A percentile compares a stretch with the other conserved stretches of the same genome.
phyloP scores from a whole-genome alignment of 2,797 vertebrate genomes.

The Novumbra hubbsi region DNA sequence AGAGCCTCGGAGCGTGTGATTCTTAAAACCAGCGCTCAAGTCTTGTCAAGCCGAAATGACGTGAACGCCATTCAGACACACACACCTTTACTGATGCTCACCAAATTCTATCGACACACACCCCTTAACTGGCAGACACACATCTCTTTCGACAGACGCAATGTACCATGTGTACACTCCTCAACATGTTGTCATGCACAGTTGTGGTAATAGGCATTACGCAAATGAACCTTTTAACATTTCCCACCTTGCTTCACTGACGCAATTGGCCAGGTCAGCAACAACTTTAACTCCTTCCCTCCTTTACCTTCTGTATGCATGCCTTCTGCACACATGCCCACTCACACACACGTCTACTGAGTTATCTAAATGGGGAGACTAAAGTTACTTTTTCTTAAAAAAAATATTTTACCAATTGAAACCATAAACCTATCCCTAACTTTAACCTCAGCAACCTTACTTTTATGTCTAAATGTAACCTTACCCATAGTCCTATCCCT shows the following conservation, averaged over 20 bases:
- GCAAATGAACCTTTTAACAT: constrained; percentile 17
- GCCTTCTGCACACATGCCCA: neutral
- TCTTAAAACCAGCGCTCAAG: constrained; percentile 71
- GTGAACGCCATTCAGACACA: constrained; percentile 47
- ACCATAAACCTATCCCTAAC: too few relatives aligned
- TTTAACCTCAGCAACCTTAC: too few relatives aligned
- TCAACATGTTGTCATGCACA: constrained; percentile 25
- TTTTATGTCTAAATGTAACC: too few relatives aligned
- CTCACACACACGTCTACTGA: neutral
- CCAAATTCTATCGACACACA: constrained; percentile 8
- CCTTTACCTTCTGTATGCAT: constrained; percentile 1
- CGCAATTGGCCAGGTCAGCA: constrained; percentile 37
- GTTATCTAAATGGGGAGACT: too few relatives aligned
- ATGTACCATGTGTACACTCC: constrained; percentile 14
- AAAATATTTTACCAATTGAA: too few relatives aligned
- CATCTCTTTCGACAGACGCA: constrained; percentile 39
- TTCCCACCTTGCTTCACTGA: constrained; percentile 21
- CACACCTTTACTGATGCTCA: constrained; percentile 45
- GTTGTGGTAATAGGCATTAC: constrained; percentile 30
- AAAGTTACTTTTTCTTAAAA: too few relatives aligned
- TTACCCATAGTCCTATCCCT: too few relatives aligned
- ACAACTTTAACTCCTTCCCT: constrained; percentile 23
- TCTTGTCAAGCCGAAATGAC: constrained; percentile 56
- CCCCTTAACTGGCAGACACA: constrained; percentile 37
- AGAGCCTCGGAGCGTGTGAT: constrained; percentile 53